Evolutionary conservation across 2,113 vertebrate genomes (phyloP), one percentile per base, ranked within the genome.

Genomic region (Balaeniceps rex): DNA sequence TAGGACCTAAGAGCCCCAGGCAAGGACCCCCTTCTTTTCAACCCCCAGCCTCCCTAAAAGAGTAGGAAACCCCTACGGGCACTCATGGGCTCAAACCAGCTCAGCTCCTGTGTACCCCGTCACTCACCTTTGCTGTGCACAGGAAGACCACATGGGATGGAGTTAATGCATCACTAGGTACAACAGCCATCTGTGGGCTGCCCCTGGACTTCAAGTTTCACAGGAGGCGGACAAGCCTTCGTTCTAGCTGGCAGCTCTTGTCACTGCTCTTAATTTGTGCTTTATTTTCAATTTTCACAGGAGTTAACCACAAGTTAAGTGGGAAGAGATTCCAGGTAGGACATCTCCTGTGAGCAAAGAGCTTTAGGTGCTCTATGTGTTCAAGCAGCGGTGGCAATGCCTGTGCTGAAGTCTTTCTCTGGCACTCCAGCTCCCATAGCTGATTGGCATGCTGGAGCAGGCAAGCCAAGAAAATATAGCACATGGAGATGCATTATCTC

Each of bases 71-170:
- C 4, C 21, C n/a, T 54, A 2, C 12, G 26, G 57, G 10, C 47
- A 26, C 68, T 78, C 9, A 14, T 23, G 44, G 47, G 5, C 22
- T 76, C 29, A 64, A 9, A 42, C 2, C 25, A 42, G 12, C 14
- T 78, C 3, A 1, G 16, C 38, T 70, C n/a, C 44, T 58, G 3
- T 40, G n/a, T 26, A 29, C 11, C 12, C 13, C 23, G 28, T 91
- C 78, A 33, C 31, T 72, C 31, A 19, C 14, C 19, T 76, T 85
- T 60, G 40, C 63, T 80, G 29, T 61, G 42, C 33, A 33, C 49
- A 46, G 51, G 40, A 47, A 49, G 61, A 63, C 8, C 3, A 2
- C 1, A 38, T 14, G 2, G 29, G 19, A 22, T 1, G 2, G 66
- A 33, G 40, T 28, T 7, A 6, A 31, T 28, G 19, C 58, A 25